Evolutionary conservation across 2,888 invertebrate species (phyloP).

Genomic region (Sinotaia quadrata): DNA sequence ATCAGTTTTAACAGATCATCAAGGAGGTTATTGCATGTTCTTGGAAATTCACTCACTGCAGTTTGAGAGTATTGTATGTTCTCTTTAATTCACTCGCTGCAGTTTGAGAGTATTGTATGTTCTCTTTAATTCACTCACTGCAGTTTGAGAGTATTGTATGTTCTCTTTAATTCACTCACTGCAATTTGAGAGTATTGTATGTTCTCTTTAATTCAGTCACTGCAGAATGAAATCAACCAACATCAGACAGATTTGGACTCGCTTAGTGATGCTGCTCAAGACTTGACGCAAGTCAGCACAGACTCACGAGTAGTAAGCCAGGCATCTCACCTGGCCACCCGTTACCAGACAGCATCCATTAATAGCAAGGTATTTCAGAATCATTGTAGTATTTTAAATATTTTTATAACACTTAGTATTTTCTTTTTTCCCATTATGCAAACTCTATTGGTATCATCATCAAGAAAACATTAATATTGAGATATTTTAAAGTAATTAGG

Average conservation of each 20-base stretch:
- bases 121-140: too few relatives aligned
- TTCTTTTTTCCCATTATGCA: neutral
- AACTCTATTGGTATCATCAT: neutral
- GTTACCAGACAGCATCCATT: constrained; percentile 62
- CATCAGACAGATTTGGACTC: constrained; percentile 84
- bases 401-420: neutral
- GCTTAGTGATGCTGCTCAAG: constrained; percentile 90
- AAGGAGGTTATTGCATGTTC: too few relatives aligned
- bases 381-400: neutral
- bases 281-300: constrained; percentile 59
- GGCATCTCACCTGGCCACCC: constrained; percentile 65
- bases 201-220: constrained; percentile 42
- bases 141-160: too few relatives aligned
- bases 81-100: too few relatives aligned
- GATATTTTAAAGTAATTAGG: too few relatives aligned
- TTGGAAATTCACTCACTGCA: too few relatives aligned
- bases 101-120: too few relatives aligned
- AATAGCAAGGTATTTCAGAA: constrained; percentile 61
- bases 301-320: constrained; percentile 66
- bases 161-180: neutral
- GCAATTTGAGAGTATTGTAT: neutral
- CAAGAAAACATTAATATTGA: too few relatives aligned
- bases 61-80: too few relatives aligned
- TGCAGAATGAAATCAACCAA: constrained; percentile 56
- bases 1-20: too few relatives aligned